phyloP scores from a whole-genome alignment of 2,113 vertebrate species.

The Pseudopipra pipra region DNA sequence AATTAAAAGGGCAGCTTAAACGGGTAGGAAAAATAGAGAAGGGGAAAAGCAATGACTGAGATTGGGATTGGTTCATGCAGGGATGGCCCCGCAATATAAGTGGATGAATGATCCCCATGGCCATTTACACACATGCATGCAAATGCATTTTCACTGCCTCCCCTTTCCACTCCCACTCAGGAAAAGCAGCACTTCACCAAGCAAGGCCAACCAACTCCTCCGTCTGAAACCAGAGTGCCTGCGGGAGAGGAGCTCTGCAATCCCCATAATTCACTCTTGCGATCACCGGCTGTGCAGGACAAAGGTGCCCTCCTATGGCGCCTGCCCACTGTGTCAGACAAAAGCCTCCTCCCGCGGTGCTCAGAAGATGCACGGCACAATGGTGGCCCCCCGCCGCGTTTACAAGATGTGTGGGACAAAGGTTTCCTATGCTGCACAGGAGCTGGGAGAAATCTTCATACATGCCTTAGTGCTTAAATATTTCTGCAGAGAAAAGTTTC shows the following conservation, averaged over 20 bases:
- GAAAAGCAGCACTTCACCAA: not conserved
- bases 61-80: not conserved
- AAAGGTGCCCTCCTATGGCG: conserved; percentile 18
- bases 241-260: not conserved
- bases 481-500: not conserved
- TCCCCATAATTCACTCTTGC: not conserved
- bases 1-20: not conserved
- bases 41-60: not conserved
- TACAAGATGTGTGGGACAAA: conserved; percentile 55
- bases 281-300: not conserved
- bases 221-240: fast-evolving
- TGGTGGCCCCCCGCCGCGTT: not conserved
- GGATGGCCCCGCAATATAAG: fast-evolving
- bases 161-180: not conserved
- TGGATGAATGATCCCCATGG: fast-evolving
- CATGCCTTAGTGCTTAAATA: not conserved
- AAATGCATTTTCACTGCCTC: fast-evolving
- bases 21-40: not conserved
- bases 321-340: conserved; percentile 3
- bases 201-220: not conserved
- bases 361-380: conserved; percentile 30
- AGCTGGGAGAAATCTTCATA: not conserved
- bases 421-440: conserved; percentile 7
- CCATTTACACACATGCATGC: fast-evolving
- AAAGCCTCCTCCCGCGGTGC: conserved; percentile 5